Conservation (phyloP, 2,888 invertebrate genomes). For the Sycophila texana region DNA sequence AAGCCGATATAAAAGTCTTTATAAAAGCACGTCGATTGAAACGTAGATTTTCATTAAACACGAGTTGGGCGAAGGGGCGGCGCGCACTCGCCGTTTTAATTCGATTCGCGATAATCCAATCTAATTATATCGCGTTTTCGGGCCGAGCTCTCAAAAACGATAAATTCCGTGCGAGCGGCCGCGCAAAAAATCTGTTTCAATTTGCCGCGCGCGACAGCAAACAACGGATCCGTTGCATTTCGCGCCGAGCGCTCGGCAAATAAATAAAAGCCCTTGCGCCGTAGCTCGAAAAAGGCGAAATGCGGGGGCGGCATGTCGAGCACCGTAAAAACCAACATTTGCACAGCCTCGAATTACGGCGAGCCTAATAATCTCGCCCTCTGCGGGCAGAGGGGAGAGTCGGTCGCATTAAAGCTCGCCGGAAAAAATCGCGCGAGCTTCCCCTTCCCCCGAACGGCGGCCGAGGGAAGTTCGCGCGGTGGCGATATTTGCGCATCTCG, state of each 20-base stretch:
- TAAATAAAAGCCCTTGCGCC: slow-evolving; percentile 22
- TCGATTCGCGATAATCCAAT: slow-evolving; percentile 9
- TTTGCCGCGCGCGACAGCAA: slow-evolving; percentile 29
- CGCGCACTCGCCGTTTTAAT: no score
- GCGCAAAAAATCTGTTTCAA: slow-evolving; percentile 28
- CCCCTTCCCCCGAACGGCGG: not conserved
- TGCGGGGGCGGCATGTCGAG: not conserved
- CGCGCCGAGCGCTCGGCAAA: slow-evolving; percentile 20
- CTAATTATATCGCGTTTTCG: not conserved
- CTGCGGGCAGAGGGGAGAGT: not conserved
- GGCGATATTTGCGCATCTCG: not conserved
- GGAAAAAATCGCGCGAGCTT: slow-evolving; percentile 5
- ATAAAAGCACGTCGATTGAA: no score
- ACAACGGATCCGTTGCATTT: slow-evolving; percentile 29
- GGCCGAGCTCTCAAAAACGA: slow-evolving; percentile 25
- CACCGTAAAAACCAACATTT: not conserved
- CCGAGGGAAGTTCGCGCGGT: not conserved
- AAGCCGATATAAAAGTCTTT: no score
- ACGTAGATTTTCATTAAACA: not conserved
- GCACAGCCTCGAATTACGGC: slow-evolving; percentile 16
- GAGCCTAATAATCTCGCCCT: slow-evolving; percentile 22
- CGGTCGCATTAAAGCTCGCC: not conserved
- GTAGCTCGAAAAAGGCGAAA: not conserved
- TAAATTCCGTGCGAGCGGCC: slow-evolving; percentile 27
- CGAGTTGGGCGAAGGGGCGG: not conserved